Evolutionary conservation across 2,797 vertebrate species (phyloP).

Genomic region (Pogoniulus pusillus): DNA sequence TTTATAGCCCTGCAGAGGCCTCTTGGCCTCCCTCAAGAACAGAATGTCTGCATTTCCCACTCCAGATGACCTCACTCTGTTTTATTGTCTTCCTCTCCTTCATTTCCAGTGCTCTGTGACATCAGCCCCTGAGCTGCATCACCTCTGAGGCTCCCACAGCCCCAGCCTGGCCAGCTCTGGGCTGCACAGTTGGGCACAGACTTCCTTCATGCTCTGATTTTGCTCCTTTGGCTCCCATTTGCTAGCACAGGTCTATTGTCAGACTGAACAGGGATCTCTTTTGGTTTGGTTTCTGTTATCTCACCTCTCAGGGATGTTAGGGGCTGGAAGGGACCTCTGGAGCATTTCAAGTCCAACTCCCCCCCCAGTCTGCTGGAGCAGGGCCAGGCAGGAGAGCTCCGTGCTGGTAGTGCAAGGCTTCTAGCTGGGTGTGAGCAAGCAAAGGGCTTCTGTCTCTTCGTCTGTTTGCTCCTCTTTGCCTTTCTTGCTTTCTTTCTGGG

Average conservation of each 20-base stretch:
- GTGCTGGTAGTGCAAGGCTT: neutral
- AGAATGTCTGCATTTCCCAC: neutral
- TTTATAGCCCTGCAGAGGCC: neutral
- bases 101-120: neutral
- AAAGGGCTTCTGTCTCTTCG: slow-evolving; percentile 51
- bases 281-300: no score
- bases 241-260: neutral
- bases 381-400: neutral
- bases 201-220: no score
- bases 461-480: slow-evolving; percentile 41
- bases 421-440: slow-evolving; percentile 16
- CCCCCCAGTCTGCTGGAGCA: no score
- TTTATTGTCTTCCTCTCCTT: neutral
- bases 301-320: no score
- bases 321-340: no score
- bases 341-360: no score
- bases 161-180: neutral
- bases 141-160: neutral
- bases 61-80: neutral
- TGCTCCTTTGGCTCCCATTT: neutral
- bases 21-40: neutral
- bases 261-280: no score
- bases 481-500: neutral
- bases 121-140: neutral
- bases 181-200: neutral